A percentile compares a stretch with the other conserved stretches of the same genome.
phyloP scores from a whole-genome alignment of 2,113 vertebrate species.

The Erythrocebus patas region DNA sequence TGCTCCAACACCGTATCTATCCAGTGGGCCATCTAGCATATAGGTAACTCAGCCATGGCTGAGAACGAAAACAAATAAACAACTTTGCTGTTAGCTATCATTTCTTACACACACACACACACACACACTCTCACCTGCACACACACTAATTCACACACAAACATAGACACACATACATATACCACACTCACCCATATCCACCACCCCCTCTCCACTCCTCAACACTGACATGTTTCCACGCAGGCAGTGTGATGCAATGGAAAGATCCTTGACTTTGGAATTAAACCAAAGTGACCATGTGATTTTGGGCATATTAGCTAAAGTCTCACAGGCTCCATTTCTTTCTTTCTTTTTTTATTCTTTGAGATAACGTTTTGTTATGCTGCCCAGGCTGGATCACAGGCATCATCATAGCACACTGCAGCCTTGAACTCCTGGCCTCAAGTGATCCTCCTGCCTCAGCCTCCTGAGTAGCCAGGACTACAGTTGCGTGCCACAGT shows the following conservation, averaged over 20 bases:
- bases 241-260: not conserved
- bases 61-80: not conserved
- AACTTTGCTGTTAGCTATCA: not conserved
- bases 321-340: not conserved
- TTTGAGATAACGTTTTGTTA: too few relatives aligned
- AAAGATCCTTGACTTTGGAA: not conserved
- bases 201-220: not conserved
- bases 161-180: not conserved
- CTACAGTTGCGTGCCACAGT: too few relatives aligned
- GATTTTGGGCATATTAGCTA: not conserved
- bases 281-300: not conserved
- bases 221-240: not conserved
- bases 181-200: not conserved
- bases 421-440: too few relatives aligned
- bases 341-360: too few relatives aligned
- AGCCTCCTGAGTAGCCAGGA: too few relatives aligned
- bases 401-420: too few relatives aligned
- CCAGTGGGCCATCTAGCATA: not conserved
- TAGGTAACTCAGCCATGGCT: not conserved
- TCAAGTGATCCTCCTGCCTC: too few relatives aligned
- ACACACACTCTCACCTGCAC: too few relatives aligned
- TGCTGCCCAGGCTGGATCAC: too few relatives aligned
- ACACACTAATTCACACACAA: not conserved
- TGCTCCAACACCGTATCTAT: not conserved
- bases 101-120: not conserved